These are phyloP conservation scores for Aquatica leii DNA, from an alignment of 2,888 invertebrate genomes.

Conservation along the genomic window DNA sequence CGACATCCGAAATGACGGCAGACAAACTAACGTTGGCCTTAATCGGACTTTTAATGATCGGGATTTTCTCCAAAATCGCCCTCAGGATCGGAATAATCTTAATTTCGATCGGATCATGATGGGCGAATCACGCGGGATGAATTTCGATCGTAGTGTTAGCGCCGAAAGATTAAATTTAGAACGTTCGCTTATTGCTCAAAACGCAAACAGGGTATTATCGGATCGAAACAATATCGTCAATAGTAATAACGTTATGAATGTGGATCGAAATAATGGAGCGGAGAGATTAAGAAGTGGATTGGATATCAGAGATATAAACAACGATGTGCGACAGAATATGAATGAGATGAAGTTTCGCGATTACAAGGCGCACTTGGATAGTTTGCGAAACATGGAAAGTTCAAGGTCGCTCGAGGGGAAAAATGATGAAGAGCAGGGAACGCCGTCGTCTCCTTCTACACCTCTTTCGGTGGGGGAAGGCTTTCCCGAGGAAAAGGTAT, in stretches of 20 bases:
- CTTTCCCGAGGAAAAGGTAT: slow-evolving; percentile 61
- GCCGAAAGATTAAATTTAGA: slow-evolving; percentile 55
- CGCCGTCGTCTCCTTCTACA: slow-evolving; percentile 62
- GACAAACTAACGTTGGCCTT: slow-evolving; percentile 50
- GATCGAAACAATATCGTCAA: slow-evolving; percentile 51
- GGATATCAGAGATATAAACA: slow-evolving; percentile 38
- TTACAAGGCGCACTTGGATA: slow-evolving; percentile 60
- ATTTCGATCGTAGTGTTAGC: slow-evolving; percentile 44
- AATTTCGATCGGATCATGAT: slow-evolving; percentile 53
- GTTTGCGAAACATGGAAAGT: slow-evolving; percentile 53
- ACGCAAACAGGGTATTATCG: slow-evolving; percentile 50
- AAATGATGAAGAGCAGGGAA: slow-evolving; percentile 54
- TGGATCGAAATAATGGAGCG: slow-evolving; percentile 34
- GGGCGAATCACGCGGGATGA: slow-evolving; percentile 47
- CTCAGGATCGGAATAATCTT: slow-evolving; percentile 48
- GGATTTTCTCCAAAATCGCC: slow-evolving; percentile 51
- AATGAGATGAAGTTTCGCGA: slow-evolving; percentile 59
- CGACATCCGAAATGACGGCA: slow-evolving; percentile 39
- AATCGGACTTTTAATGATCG: slow-evolving; percentile 46
- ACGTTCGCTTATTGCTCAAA: slow-evolving; percentile 50
- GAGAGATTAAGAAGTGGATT: slow-evolving; percentile 40
- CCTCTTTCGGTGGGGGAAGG: slow-evolving; percentile 61
- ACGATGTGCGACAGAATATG: slow-evolving; percentile 40
- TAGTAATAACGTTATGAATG: slow-evolving; percentile 25
- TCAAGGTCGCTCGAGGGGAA: slow-evolving; percentile 50